These are phyloP conservation scores for Hipparchia sbordonii DNA, from an alignment of 2,888 invertebrate genomes.

Conservation along the genomic window DNA sequence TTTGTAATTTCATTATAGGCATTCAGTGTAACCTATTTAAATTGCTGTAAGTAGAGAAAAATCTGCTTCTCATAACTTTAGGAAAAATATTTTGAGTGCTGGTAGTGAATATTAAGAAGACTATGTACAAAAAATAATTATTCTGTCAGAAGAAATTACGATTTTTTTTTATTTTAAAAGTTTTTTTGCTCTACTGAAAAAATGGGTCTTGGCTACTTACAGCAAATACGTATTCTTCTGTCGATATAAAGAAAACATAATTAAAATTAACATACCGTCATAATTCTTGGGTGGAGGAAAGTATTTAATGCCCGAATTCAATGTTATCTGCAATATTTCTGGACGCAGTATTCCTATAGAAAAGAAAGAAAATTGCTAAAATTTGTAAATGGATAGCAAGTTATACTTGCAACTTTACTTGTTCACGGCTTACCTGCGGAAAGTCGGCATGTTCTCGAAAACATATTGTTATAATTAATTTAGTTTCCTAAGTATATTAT, in stretches of 20 bases:
- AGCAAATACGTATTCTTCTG: no score
- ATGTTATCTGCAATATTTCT: slow-evolving; percentile 55
- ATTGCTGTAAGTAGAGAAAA: no score
- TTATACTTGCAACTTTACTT: not conserved
- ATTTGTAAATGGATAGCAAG: not conserved
- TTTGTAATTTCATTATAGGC: no score
- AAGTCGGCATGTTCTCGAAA: slow-evolving; percentile 25
- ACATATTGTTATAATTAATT: slow-evolving; percentile 13
- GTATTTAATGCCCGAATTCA: slow-evolving; percentile 84
- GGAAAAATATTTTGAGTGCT: no score
- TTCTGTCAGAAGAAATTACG: no score
- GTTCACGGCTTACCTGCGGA: slow-evolving; percentile 20
- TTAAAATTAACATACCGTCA: slow-evolving; percentile 80
- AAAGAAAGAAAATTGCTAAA: slow-evolving; percentile 13
- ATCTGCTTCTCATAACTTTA: no score
- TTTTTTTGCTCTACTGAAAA: not conserved
- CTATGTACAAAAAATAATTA: no score
- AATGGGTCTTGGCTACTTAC: no score
- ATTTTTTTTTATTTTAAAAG: not conserved
- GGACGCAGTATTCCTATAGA: slow-evolving; percentile 58
- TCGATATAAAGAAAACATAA: not conserved
- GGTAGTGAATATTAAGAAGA: no score
- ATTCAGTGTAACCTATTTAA: no score
- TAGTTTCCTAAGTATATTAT: not conserved
- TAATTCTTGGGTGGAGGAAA: slow-evolving; percentile 87